phyloP scores from a whole-genome alignment of 92 coral and sea anemone species.

The Desmophyllum pertusum region DNA sequence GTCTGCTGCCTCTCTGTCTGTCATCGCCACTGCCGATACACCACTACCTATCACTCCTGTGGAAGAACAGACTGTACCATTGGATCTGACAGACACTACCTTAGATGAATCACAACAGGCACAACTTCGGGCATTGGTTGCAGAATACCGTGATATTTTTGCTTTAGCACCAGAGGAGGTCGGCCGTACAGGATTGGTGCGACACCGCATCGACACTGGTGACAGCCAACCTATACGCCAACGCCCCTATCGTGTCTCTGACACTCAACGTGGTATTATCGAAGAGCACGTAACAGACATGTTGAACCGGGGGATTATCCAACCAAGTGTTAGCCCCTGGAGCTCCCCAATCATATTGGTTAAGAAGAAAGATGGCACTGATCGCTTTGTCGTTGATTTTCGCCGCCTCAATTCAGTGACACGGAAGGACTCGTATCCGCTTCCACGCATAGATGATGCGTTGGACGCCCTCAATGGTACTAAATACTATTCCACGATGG shows the following conservation, averaged over 20 bases:
- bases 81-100: conserved; percentile 40
- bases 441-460: conserved; percentile 55
- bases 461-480: conserved; percentile 38
- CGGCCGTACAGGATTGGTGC: conserved; percentile 61
- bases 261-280: conserved; percentile 52
- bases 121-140: conserved; percentile 11
- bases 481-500: conserved; percentile 35
- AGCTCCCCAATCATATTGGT: conserved; percentile 65
- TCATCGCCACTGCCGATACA: not conserved
- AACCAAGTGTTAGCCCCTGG: conserved; percentile 71
- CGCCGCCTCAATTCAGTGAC: conserved; percentile 47
- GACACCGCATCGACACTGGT: conserved; percentile 56
- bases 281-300: conserved; percentile 52
- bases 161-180: conserved; percentile 48
- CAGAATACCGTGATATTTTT: conserved; percentile 39
- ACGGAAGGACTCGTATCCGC: conserved; percentile 41
- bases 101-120: conserved; percentile 33
- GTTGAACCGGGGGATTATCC: conserved; percentile 55
- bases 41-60: not conserved
- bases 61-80: conserved; percentile 8
- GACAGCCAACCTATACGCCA: conserved; percentile 47
- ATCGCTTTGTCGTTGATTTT: conserved; percentile 58
- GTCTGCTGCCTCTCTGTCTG: conserved; percentile 32
- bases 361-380: conserved; percentile 59
- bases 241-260: conserved; percentile 67